Evolutionary conservation across 2,113 vertebrate species (phyloP), one percentile per base, ranked within the genome.

Genomic region (Tenrec ecaudatus): DNA sequence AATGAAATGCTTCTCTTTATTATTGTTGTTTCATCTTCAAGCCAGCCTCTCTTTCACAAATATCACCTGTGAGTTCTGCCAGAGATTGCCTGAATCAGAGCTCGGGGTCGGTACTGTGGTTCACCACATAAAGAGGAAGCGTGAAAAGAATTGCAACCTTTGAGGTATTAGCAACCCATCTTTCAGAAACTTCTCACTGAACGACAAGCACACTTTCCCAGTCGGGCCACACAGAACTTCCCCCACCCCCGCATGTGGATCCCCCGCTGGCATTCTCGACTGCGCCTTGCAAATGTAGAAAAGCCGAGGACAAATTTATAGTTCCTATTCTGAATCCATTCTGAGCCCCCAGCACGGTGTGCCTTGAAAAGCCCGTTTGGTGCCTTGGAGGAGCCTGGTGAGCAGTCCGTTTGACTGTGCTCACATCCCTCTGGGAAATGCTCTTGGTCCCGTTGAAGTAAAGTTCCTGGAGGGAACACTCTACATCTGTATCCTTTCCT

Each of bases 381-480:
- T 89, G 69, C 86, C 38, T 75, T 53, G 19, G 38, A 94, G 73
- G 96, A 91, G 73, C 71, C 17, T 75, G n/a, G 90, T 71, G 43
- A 93, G 76, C 2, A 47, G 84, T 95, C 71, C 73, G 79, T 87
- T 86, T 94, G 82, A 91, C 79, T 78, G 96, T 90, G 94, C 40
- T 96, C 91, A 84, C 23, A 82, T 75, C 85, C 90, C 95, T 91
- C 3, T 0, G 92, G 94, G 94, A 94, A 94, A 95, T 79, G 53
- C 66, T 81, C 66, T 75, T 86, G 76, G 95, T 96, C 88, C 94
- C 92, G 2, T 58, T 84, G 43, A 83, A 96, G 92, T 96, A 82
- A 81, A 88, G 71, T 38, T 95, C 76, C 95, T 96, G 93, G 88
- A 95, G 95, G 94, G 90, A 97, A 91, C 82, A 95, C 80, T 95